A percentile compares a stretch with the other conserved stretches of the same genome.
Conservation (phyloP, 2,888 invertebrate species). For the Minunthozetes semirufus region DNA sequence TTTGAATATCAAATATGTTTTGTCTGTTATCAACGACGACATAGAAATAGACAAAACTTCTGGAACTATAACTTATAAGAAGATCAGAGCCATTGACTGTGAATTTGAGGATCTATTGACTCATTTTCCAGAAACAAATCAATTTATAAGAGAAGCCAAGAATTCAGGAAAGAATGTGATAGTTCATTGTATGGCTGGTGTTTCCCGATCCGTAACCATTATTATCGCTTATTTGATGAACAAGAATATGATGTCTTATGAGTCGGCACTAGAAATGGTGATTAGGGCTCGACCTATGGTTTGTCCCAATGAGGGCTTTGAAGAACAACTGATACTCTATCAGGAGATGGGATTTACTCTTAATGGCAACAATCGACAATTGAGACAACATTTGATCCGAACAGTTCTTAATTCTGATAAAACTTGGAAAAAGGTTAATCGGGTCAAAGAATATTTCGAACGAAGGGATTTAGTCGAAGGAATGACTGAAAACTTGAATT, state of each 20-base stretch:
- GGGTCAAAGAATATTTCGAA: neutral
- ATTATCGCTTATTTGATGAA: conserved; percentile 45
- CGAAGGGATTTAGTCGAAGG: neutral
- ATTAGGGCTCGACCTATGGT: conserved; percentile 57
- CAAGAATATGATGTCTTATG: conserved; percentile 51
- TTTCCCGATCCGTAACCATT: conserved; percentile 44
- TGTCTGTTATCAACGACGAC: neutral
- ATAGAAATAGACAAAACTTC: neutral
- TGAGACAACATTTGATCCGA: no score
- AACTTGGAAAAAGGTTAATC: neutral
- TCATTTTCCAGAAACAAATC: neutral
- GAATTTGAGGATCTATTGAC: conserved; percentile 21
- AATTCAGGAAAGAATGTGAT: conserved; percentile 41
- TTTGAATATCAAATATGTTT: neutral
- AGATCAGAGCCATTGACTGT: neutral
- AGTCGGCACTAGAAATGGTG: conserved; percentile 61
- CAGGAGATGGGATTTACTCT: conserved; percentile 40
- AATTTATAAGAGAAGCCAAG: conserved; percentile 10
- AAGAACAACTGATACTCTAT: conserved; percentile 57
- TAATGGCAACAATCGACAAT: neutral
- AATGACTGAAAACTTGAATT: neutral
- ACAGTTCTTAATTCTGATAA: no score
- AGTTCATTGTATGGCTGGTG: conserved; percentile 45
- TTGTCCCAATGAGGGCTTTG: conserved; percentile 77
- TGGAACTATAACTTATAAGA: neutral